Evolutionary conservation across 2,888 invertebrate genomes (phyloP).

Genomic region (Euzetes globulus): DNA sequence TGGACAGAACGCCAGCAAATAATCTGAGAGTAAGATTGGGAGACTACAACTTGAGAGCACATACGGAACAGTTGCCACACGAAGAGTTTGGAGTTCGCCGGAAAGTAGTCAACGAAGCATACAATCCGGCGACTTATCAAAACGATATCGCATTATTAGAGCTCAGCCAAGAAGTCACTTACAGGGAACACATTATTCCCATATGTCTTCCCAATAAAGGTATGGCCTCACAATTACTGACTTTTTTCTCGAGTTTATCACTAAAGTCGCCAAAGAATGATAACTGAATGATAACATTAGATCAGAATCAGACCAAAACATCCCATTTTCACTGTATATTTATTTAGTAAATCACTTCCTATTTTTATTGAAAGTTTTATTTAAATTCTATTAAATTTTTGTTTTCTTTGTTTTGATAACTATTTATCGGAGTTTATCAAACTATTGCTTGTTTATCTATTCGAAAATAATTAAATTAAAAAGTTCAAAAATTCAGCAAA

Average conservation of each 20-base stretch:
- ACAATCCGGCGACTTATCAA: constrained; percentile 81
- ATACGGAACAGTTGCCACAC: constrained; percentile 70
- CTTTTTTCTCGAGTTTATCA: neutral
- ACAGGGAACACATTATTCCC: constrained; percentile 84
- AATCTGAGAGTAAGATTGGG: constrained; percentile 81
- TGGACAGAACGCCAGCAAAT: constrained; percentile 68
- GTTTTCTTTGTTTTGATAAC: neutral
- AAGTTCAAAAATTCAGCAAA: no score
- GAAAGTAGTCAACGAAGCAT: constrained; percentile 66
- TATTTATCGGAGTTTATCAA: neutral
- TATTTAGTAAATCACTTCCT: no score
- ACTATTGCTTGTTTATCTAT: no score
- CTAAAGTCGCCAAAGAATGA: no score
- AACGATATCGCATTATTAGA: constrained; percentile 67
- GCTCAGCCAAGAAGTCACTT: constrained; percentile 66
- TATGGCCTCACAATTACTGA: constrained; percentile 43
- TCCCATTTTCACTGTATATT: no score
- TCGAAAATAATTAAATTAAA: no score
- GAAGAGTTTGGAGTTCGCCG: constrained; percentile 81
- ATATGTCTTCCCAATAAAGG: constrained; percentile 74
- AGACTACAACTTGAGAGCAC: constrained; percentile 78
- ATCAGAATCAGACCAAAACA: no score
- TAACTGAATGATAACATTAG: no score
- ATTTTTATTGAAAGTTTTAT: no score
- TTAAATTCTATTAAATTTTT: no score